Evolutionary conservation across 2,113 vertebrate genomes (phyloP).

Genomic region (Pelobates fuscus): DNA sequence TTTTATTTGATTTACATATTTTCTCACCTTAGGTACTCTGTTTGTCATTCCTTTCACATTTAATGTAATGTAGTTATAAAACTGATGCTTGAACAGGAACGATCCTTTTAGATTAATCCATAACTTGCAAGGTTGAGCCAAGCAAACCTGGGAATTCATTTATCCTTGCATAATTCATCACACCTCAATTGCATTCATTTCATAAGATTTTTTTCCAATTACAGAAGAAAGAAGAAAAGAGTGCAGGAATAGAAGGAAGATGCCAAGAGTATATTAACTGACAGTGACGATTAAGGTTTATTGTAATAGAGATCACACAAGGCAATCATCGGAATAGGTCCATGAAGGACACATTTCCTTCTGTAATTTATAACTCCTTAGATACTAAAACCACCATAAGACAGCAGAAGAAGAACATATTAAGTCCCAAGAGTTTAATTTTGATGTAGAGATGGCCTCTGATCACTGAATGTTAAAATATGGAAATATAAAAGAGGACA

Average conservation of each 20-base stretch:
- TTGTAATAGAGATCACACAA: slow-evolving; percentile 39
- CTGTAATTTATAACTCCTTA: slow-evolving; percentile 40
- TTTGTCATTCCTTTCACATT: slow-evolving; percentile 50
- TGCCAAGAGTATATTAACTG: slow-evolving; percentile 48
- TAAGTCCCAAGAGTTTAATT: slow-evolving; percentile 27
- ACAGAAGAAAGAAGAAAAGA: slow-evolving; percentile 49
- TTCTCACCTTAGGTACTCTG: slow-evolving; percentile 46
- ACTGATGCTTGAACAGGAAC: slow-evolving; percentile 49
- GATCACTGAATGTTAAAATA: slow-evolving; percentile 31
- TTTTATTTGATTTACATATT: slow-evolving; percentile 46
- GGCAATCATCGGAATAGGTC: slow-evolving; percentile 39
- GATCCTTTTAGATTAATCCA: slow-evolving; percentile 52
- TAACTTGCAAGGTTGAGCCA: slow-evolving; percentile 50
- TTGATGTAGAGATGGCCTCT: slow-evolving; percentile 19
- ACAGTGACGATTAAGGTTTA: slow-evolving; percentile 43
- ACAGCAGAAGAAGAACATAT: slow-evolving; percentile 32
- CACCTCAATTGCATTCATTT: slow-evolving; percentile 50
- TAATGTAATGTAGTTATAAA: slow-evolving; percentile 51
- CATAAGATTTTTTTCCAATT: slow-evolving; percentile 50
- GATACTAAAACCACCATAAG: slow-evolving; percentile 20
- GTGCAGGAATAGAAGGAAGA: slow-evolving; percentile 42
- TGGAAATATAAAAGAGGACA: slow-evolving; percentile 9
- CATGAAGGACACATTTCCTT: slow-evolving; percentile 42
- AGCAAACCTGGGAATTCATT: slow-evolving; percentile 50
- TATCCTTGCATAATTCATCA: slow-evolving; percentile 51